Conservation (phyloP, 2,888 invertebrate species). For the Ptilodon capucinus region DNA sequence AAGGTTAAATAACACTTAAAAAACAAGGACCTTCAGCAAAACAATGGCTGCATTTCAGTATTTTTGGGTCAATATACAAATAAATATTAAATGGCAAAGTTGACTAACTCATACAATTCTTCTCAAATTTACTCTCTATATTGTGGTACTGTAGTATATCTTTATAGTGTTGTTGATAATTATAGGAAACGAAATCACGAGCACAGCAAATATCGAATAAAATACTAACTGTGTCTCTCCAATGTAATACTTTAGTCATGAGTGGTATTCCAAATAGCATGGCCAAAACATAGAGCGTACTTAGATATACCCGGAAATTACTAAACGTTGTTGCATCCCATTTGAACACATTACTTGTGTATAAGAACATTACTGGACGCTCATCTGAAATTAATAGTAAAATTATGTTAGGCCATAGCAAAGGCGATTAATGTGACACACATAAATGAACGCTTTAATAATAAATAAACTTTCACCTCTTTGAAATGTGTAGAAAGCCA, state of each 20-base stretch:
- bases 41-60: no score
- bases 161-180: no score
- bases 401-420: neutral
- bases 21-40: no score
- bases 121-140: no score
- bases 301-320: constrained; percentile 88
- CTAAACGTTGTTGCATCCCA: constrained; percentile 89
- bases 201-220: neutral
- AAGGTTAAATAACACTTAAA: no score
- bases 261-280: constrained; percentile 88
- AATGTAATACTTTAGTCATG: constrained; percentile 85
- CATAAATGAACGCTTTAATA: neutral
- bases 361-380: constrained; percentile 88
- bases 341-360: constrained; percentile 86
- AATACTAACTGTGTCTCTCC: constrained; percentile 85
- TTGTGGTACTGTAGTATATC: no score
- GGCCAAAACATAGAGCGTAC: constrained; percentile 86
- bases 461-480: constrained; percentile 69
- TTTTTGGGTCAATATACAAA: no score
- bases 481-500: constrained; percentile 92
- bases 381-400: constrained; percentile 84
- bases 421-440: neutral
- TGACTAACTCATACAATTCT: no score
- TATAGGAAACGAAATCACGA: no score
- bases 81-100: no score